phyloP scores from a whole-genome alignment of 2,113 vertebrate species.

The Tinamus guttatus region DNA sequence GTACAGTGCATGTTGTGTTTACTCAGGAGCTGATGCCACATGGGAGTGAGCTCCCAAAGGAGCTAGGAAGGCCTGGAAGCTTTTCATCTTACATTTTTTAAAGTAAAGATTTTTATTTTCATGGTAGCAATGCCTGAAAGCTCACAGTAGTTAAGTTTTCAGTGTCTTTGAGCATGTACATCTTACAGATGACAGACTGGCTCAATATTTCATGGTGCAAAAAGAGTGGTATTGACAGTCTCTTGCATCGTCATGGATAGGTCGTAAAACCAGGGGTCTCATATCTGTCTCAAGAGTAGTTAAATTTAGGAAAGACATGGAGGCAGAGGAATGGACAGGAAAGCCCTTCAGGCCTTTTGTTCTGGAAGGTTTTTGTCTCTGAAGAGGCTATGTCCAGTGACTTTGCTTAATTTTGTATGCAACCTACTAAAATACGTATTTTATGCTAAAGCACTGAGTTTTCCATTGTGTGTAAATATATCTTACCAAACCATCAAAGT shows the following conservation, averaged over 20 bases:
- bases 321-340: not conserved
- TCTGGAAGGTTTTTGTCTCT: not conserved
- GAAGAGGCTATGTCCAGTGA: not conserved
- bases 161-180: not conserved
- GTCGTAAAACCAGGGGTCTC: not conserved
- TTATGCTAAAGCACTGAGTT: not conserved
- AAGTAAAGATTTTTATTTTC: not conserved
- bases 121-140: not conserved
- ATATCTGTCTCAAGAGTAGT: not conserved
- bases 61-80: not conserved
- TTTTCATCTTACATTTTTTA: not conserved
- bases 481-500: not conserved
- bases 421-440: not conserved
- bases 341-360: not conserved
- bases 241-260: not conserved
- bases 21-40: not conserved
- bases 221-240: not conserved
- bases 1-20: not conserved
- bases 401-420: not conserved
- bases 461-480: not conserved
- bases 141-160: not conserved
- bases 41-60: not conserved
- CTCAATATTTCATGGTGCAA: not conserved
- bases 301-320: not conserved
- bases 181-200: not conserved